Conservation (phyloP, 2,888 invertebrate genomes). For the Agrochola litura region DNA sequence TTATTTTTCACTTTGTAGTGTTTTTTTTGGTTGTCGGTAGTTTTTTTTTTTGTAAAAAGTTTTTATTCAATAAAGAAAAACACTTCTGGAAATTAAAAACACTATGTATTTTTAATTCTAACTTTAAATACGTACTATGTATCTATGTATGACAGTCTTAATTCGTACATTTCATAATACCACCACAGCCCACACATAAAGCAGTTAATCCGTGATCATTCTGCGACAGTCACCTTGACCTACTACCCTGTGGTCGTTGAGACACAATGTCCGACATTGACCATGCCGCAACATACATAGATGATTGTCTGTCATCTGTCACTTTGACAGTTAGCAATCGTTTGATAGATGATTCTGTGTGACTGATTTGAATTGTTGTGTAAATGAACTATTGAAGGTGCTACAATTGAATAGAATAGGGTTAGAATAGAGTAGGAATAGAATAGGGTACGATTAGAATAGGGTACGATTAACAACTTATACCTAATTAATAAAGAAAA, state of each 20-base stretch:
- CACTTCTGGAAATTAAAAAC: not conserved
- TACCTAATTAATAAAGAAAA: not conserved
- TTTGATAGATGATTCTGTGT: slow-evolving; percentile 26
- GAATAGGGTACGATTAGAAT: not conserved
- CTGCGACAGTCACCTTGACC: slow-evolving; percentile 40
- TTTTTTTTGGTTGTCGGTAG: no score
- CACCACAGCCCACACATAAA: not conserved
- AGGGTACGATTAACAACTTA: not conserved
- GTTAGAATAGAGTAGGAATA: not conserved
- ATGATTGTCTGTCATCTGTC: slow-evolving; percentile 37
- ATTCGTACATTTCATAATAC: not conserved
- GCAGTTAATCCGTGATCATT: slow-evolving; percentile 4
- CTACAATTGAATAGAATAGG: not conserved
- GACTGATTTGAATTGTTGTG: slow-evolving; percentile 27
- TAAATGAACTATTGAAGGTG: slow-evolving; percentile 2
- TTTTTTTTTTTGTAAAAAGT: no score
- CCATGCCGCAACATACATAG: slow-evolving; percentile 36
- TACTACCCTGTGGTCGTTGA: slow-evolving; percentile 29
- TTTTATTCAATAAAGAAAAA: not conserved
- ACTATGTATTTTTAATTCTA: not conserved
- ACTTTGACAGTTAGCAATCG: slow-evolving; percentile 32
- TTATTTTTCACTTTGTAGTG: no score
- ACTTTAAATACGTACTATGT: not conserved
- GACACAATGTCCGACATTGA: slow-evolving; percentile 53
- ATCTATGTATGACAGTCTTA: not conserved